Conservation (phyloP, 2,888 invertebrate species). For the Drosophila ezoana region DNA sequence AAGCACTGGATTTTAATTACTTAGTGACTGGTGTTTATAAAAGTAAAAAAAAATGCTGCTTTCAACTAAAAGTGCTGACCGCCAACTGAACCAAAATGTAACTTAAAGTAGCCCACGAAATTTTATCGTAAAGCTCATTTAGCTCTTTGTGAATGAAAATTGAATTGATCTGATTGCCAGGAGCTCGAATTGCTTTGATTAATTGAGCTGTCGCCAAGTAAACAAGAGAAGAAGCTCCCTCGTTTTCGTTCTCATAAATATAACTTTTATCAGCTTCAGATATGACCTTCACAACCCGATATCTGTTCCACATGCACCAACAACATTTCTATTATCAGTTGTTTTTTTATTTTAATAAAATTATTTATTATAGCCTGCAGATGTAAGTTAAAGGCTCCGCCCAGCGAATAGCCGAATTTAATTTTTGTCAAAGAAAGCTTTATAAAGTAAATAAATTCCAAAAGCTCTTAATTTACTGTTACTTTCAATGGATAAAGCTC, state of each 20-base stretch:
- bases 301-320: too few species aligned
- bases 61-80: slow-evolving; percentile 3
- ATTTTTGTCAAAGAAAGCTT: not conserved
- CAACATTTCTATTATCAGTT: too few species aligned
- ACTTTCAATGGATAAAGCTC: not conserved
- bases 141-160: not conserved
- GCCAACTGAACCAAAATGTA: not conserved
- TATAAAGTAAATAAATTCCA: not conserved
- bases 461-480: not conserved
- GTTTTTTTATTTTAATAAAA: too few species aligned
- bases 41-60: slow-evolving; percentile 2
- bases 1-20: slow-evolving; percentile 8
- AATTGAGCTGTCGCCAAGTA: not conserved
- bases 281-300: too few species aligned
- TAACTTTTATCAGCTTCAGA: too few species aligned
- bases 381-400: too few species aligned
- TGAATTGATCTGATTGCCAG: not conserved
- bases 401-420: too few species aligned
- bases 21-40: not conserved
- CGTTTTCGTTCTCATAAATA: too few species aligned
- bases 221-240: too few species aligned
- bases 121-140: not conserved
- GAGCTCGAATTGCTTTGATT: not conserved
- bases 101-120: not conserved
- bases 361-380: too few species aligned